Percentiles rank a stretch among this genome's conserved stretches.
These are phyloP conservation scores for Capreolus pygargus DNA, from an alignment of 2,113 vertebrate genomes.

Conservation along the genomic window DNA sequence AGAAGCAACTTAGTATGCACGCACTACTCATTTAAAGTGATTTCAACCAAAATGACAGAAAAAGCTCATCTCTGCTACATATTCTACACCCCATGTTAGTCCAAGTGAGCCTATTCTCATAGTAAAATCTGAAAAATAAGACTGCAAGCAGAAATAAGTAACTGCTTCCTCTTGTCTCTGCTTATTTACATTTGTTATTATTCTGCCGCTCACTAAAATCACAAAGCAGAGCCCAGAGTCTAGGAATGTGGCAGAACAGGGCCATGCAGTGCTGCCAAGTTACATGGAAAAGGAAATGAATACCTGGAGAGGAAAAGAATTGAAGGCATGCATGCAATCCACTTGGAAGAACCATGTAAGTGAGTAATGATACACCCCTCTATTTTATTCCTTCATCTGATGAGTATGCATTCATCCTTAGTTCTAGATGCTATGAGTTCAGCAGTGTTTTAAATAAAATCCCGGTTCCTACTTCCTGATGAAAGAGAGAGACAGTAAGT, in stretches of 20 bases:
- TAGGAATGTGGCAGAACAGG: not conserved
- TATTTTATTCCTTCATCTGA: not conserved
- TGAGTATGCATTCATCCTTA: not conserved
- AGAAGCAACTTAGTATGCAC: not conserved
- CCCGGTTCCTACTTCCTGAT: not conserved
- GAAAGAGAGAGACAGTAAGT: not conserved
- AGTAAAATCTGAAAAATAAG: not conserved
- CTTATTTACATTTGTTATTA: not conserved
- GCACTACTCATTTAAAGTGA: not conserved
- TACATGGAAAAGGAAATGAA: not conserved
- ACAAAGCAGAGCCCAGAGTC: not conserved
- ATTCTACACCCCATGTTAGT: not conserved
- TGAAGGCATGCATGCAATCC: not conserved
- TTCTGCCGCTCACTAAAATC: not conserved
- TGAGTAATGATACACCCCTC: not conserved
- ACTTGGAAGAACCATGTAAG: not conserved
- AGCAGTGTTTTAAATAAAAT: not conserved
- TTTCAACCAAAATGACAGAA: not conserved
- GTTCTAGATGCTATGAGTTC: not conserved
- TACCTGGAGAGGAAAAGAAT: not conserved
- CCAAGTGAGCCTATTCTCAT: not conserved
- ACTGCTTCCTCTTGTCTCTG: not conserved
- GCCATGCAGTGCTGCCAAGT: not conserved
- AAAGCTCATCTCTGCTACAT: not conserved
- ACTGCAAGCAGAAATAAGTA: not conserved